Evolutionary conservation across 2,888 invertebrate genomes (phyloP).

Genomic region (Hedychridium roseum): DNA sequence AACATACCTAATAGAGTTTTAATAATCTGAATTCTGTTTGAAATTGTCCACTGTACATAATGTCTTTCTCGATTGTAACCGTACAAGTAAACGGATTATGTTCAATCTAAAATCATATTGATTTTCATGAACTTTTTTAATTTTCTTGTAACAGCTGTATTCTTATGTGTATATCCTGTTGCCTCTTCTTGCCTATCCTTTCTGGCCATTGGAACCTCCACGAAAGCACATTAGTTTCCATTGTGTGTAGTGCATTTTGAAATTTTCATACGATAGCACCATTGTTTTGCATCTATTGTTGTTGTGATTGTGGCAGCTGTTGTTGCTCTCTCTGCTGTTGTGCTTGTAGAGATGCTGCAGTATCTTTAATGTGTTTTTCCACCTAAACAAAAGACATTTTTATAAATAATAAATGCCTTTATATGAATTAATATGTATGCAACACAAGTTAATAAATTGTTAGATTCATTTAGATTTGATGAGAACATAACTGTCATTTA

Average conservation of each 20-base stretch:
- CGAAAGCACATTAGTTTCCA: slow-evolving; percentile 33
- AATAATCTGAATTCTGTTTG: not conserved
- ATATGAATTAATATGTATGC: too few relatives aligned
- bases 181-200: slow-evolving; percentile 29
- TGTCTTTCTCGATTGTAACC: not conserved
- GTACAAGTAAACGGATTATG: slow-evolving; percentile 19
- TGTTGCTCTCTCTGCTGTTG: slow-evolving; percentile 49
- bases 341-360: slow-evolving; percentile 49
- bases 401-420: too few relatives aligned
- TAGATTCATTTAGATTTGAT: too few relatives aligned
- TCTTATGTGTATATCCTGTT: slow-evolving; percentile 23
- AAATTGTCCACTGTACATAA: slow-evolving; percentile 11
- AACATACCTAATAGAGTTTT: too few relatives aligned
- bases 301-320: slow-evolving; percentile 40
- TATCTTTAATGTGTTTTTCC: slow-evolving; percentile 61
- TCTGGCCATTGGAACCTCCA: slow-evolving; percentile 33
- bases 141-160: slow-evolving; percentile 24
- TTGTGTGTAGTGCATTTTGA: slow-evolving; percentile 30
- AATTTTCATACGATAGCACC: slow-evolving; percentile 57
- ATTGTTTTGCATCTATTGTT: slow-evolving; percentile 57
- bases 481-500: too few relatives aligned
- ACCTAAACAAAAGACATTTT: too few relatives aligned
- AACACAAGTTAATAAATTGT: too few relatives aligned
- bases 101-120: slow-evolving; percentile 12
- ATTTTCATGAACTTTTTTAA: slow-evolving; percentile 28